phyloP scores from a whole-genome alignment of 2,888 invertebrate genomes.

The Capitulum mitella region DNA sequence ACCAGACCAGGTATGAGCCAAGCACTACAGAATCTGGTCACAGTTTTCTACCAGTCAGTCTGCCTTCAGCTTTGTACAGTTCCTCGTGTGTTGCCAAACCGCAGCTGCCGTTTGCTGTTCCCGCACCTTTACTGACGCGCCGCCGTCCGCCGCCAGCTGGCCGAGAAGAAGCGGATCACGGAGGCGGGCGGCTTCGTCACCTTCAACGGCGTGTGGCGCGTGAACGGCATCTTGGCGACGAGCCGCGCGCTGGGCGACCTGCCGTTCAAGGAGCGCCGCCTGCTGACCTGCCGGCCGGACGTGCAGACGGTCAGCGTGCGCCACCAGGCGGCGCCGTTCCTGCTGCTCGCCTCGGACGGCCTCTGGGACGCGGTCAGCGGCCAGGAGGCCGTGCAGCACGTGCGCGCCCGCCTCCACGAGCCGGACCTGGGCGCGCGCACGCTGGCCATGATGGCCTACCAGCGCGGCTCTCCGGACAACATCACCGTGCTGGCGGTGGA shows the following conservation, averaged over 20 bases:
- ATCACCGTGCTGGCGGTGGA: slow-evolving; percentile 88
- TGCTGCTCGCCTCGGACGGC: slow-evolving; percentile 90
- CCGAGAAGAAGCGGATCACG: slow-evolving; percentile 83
- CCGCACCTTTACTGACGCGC: neutral
- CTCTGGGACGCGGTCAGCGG: slow-evolving; percentile 94
- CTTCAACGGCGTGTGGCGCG: slow-evolving; percentile 93
- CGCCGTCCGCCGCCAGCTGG: slow-evolving; percentile 51
- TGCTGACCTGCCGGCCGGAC: slow-evolving; percentile 92
- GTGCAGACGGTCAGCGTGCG: slow-evolving; percentile 81
- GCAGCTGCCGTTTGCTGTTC: slow-evolving; percentile 37
- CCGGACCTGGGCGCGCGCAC: slow-evolving; percentile 78
- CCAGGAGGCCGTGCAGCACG: slow-evolving; percentile 84
- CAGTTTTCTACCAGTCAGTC: too few relatives aligned
- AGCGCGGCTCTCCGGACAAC: slow-evolving; percentile 88
- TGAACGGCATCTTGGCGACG: slow-evolving; percentile 88
- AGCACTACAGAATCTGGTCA: too few relatives aligned
- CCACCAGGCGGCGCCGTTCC: slow-evolving; percentile 60
- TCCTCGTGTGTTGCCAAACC: too few relatives aligned
- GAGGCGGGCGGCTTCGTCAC: slow-evolving; percentile 92
- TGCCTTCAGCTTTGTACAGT: too few relatives aligned
- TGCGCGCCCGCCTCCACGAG: slow-evolving; percentile 75
- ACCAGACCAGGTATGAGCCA: too few relatives aligned
- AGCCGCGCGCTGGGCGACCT: slow-evolving; percentile 92
- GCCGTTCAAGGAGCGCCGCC: slow-evolving; percentile 83
- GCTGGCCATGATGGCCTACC: slow-evolving; percentile 80